phyloP scores from a whole-genome alignment of 1,140 invertebrate species.

The Melipona quadrifasciata region DNA sequence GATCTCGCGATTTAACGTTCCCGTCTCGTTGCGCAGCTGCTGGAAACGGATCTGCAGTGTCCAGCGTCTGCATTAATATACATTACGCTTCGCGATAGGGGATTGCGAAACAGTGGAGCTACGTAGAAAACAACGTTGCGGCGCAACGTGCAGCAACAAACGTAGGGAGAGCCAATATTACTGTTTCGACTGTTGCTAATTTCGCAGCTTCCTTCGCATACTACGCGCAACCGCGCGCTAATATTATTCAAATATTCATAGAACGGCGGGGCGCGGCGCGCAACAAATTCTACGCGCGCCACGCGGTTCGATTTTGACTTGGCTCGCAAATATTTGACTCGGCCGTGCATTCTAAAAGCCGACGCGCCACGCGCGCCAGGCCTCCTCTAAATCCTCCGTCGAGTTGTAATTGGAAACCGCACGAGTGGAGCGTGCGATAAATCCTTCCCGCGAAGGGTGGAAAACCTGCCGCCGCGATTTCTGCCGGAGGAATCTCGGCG shows the following conservation, averaged over 20 bases:
- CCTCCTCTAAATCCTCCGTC: not conserved
- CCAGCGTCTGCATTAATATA: not conserved
- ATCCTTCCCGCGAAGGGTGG: not conserved
- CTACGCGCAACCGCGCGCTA: not conserved
- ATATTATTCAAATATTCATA: conserved; percentile 15
- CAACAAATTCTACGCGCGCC: not conserved
- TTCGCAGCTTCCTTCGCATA: not conserved
- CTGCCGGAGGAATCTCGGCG: no score
- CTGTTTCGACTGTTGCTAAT: conserved; percentile 1
- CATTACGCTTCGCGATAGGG: no score
- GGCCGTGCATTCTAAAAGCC: not conserved
- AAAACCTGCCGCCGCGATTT: not conserved
- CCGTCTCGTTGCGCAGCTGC: no score
- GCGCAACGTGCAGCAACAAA: not conserved
- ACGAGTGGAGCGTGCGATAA: no score
- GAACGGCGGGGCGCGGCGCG: not conserved
- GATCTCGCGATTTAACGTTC: no score
- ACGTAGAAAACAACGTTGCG: no score
- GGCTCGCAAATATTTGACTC: conserved; percentile 9
- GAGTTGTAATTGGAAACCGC: not conserved
- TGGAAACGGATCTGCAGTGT: no score
- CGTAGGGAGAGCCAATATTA: not conserved
- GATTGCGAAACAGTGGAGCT: no score
- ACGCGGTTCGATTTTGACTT: not conserved
- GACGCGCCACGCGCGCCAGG: not conserved